phyloP scores from a whole-genome alignment of 2,888 invertebrate genomes.

The Anagyrus pseudococci region DNA sequence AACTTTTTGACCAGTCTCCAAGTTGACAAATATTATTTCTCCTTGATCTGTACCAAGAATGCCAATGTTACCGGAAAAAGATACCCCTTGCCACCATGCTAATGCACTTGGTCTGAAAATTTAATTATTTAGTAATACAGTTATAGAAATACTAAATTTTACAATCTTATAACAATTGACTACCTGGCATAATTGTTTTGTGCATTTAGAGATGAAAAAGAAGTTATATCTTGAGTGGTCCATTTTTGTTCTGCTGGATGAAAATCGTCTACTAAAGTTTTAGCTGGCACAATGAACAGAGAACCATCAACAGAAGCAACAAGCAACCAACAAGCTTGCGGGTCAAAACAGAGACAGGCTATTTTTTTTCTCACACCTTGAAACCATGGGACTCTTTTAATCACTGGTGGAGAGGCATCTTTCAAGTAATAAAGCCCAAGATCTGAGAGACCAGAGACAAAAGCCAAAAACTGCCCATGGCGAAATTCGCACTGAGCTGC shows the following conservation, averaged over 20 bases:
- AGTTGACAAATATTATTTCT: conserved; percentile 72
- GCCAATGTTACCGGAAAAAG: conserved; percentile 55
- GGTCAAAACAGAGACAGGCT: conserved; percentile 78
- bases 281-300: conserved; percentile 69
- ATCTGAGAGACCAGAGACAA: conserved; percentile 52
- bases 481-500: conserved; percentile 53
- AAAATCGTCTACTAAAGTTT: conserved; percentile 66
- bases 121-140: conserved; percentile 6
- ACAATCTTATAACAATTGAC: background rate
- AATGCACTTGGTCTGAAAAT: conserved; percentile 55
- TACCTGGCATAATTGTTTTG: conserved; percentile 56
- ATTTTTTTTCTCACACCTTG: conserved; percentile 52
- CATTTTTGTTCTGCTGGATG: conserved; percentile 66
- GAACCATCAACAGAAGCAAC: conserved; percentile 66
- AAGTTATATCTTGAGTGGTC: conserved; percentile 67
- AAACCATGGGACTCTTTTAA: conserved; percentile 58
- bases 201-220: conserved; percentile 58
- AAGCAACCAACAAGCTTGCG: conserved; percentile 79
- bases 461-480: conserved; percentile 52
- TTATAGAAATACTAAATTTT: background rate
- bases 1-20: conserved; percentile 73
- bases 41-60: conserved; percentile 64
- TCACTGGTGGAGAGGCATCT: conserved; percentile 46
- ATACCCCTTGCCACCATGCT: conserved; percentile 59
- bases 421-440: conserved; percentile 55